A percentile compares a stretch with the other conserved stretches of the same genome.
Evolutionary conservation across 1,140 invertebrate genomes (phyloP).

Genomic region (Helicoverpa zea): DNA sequence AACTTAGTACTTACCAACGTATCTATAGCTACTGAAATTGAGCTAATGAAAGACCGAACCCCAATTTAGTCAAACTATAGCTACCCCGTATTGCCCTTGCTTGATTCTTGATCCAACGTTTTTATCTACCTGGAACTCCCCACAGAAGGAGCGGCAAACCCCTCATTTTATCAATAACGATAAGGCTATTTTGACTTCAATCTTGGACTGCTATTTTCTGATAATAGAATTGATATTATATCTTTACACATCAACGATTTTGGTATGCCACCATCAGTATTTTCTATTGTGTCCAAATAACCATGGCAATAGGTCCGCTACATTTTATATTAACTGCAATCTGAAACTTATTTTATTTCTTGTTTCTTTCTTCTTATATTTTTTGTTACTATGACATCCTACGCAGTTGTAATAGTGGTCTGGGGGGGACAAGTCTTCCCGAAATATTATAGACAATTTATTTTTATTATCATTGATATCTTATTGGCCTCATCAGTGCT

Average conservation of each 20-base stretch:
- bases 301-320: conserved; percentile 23
- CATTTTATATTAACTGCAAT: conserved; percentile 39
- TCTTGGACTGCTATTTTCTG: conserved; percentile 33
- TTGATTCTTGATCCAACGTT: not conserved
- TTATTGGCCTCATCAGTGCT: not conserved
- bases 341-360: conserved; percentile 40
- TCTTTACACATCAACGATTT: conserved; percentile 35
- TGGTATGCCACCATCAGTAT: conserved; percentile 17
- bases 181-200: conserved; percentile 43
- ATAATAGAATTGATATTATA: conserved; percentile 44
- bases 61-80: conserved; percentile 16
- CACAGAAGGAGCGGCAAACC: conserved; percentile 19
- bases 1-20: too few species aligned
- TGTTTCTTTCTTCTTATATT: conserved; percentile 19
- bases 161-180: conserved; percentile 43
- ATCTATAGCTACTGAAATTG: too few species aligned
- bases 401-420: conserved; percentile 10
- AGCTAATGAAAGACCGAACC: not conserved
- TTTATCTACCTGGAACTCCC: conserved; percentile 18
- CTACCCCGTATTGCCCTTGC: conserved; percentile 13
- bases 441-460: too few species aligned
- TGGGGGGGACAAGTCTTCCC: not conserved
- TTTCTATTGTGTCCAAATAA: conserved; percentile 44
- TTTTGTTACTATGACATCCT: conserved; percentile 29
- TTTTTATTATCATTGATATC: too few species aligned